Conservation (phyloP, 1,140 invertebrate genomes). For the Drosophila tani region DNA sequence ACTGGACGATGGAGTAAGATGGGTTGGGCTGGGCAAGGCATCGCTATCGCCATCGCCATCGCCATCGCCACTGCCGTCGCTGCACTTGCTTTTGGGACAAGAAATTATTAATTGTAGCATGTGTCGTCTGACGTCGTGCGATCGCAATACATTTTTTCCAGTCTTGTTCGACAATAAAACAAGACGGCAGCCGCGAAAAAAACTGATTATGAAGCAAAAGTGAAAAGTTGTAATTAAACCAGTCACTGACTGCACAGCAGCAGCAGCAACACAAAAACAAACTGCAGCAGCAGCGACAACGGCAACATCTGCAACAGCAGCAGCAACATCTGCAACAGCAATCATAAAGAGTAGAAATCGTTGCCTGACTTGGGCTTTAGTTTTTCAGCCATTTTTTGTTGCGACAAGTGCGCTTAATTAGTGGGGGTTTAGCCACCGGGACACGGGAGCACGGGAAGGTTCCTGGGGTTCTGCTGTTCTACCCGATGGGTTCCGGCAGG, state of each 20-base stretch:
- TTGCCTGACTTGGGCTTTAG: slow-evolving; percentile 48
- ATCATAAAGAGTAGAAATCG: slow-evolving; percentile 82
- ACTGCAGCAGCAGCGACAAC: slow-evolving; percentile 67
- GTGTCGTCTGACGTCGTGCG: slow-evolving; percentile 78
- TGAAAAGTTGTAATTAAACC: slow-evolving; percentile 83
- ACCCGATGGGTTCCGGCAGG: slow-evolving; percentile 65
- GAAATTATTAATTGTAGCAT: slow-evolving; percentile 78
- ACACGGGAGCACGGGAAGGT: slow-evolving; percentile 4
- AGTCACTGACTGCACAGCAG: slow-evolving; percentile 69
- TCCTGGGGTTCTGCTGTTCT: too few species aligned
- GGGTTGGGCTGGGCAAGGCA: slow-evolving; percentile 18
- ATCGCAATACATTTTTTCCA: slow-evolving; percentile 75
- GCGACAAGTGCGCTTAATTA: slow-evolving; percentile 81
- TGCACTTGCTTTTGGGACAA: slow-evolving; percentile 50
- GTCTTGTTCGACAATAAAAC: slow-evolving; percentile 50
- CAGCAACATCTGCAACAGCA: slow-evolving; percentile 39
- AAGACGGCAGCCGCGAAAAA: slow-evolving; percentile 51
- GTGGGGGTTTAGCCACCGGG: slow-evolving; percentile 44
- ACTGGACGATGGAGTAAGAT: slow-evolving; percentile 15
- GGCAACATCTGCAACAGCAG: slow-evolving; percentile 32
- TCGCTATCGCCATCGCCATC: slow-evolving; percentile 20
- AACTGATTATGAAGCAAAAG: slow-evolving; percentile 81
- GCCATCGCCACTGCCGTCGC: slow-evolving; percentile 1
- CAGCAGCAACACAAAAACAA: slow-evolving; percentile 63
- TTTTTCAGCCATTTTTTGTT: slow-evolving; percentile 44